phyloP scores from a whole-genome alignment of 2,797 vertebrate genomes.

The Leuciscus waleckii region DNA sequence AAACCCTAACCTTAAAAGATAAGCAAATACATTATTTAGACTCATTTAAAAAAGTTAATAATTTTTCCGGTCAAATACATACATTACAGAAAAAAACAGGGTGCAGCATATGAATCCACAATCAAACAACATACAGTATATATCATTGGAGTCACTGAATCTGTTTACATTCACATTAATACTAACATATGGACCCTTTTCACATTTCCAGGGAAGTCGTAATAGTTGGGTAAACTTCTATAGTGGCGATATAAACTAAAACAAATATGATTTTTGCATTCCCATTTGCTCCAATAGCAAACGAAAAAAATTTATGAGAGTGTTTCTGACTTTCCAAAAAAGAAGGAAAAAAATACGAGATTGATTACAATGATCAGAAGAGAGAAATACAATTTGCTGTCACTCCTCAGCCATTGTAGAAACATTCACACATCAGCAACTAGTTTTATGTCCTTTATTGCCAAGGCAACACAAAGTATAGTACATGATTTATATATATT shows the following conservation, averaged over 20 bases:
- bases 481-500: background rate
- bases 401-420: background rate
- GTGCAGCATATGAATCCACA: background rate
- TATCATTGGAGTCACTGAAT: background rate
- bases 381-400: background rate
- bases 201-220: background rate
- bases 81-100: background rate
- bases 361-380: background rate
- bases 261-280: background rate
- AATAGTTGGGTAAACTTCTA: background rate
- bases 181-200: constrained; percentile 15
- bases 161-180: background rate
- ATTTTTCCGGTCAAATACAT: constrained; percentile 1
- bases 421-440: background rate
- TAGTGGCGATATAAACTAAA: background rate
- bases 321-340: background rate
- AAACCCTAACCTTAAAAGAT: background rate
- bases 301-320: background rate
- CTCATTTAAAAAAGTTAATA: background rate
- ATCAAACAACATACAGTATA: background rate
- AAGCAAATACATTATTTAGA: background rate
- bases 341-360: background rate
- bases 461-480: background rate
- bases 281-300: background rate
- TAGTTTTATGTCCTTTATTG: background rate